Evolutionary conservation across 1,140 invertebrate species (phyloP), one percentile per base, ranked within the genome.

Genomic region (Papilio polytes): DNA sequence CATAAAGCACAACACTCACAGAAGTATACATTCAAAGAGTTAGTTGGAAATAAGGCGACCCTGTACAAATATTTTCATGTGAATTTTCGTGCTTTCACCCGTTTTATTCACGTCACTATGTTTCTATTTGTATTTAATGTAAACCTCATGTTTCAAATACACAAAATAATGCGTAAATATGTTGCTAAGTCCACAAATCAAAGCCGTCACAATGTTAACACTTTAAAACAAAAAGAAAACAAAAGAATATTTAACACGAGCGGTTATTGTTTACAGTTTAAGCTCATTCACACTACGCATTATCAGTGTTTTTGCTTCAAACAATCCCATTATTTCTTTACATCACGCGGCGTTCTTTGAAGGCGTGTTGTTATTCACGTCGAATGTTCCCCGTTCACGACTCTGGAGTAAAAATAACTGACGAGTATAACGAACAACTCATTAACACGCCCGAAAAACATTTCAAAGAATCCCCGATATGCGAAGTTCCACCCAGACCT

Each of bases 381-480:
- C 76, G 76, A 41, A 41, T 41, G 76, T 59, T 78, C 76, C 76
- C 76, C 76, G 51, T 78, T 78, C 76, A 78, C 31, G 76, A 46
- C 74, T 26, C 26, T 56, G 74, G 31, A 15, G 53, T 78, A 78
- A 78, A 78, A 78, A 78, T 78, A 78, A 78, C 76, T 59, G 26
- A 56, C 22, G 31, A 18, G 76, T 78, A 78, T 78, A 78, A 78
- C 76, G 48, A 78, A 78, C 76, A 36, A 59, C 76, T 78, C 76
- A 78, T 78, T 78, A 78, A 78, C 76, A 76, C 74, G 76, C 15
- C 31, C 53, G 76, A 78, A 78, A 78, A 56, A 78, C 51, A 78
- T 59, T 78, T 78, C 22, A 59, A 26, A 59, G 76, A 59, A 78
- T 13, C 48, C 20, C 26, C 51, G 41, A 18, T 59, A 78, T 31